A percentile compares a stretch with the other conserved stretches of the same genome.
These are phyloP conservation scores for Ceyx melanurus DNA, from an alignment of 2,113 vertebrate species.

Conservation along the genomic window DNA sequence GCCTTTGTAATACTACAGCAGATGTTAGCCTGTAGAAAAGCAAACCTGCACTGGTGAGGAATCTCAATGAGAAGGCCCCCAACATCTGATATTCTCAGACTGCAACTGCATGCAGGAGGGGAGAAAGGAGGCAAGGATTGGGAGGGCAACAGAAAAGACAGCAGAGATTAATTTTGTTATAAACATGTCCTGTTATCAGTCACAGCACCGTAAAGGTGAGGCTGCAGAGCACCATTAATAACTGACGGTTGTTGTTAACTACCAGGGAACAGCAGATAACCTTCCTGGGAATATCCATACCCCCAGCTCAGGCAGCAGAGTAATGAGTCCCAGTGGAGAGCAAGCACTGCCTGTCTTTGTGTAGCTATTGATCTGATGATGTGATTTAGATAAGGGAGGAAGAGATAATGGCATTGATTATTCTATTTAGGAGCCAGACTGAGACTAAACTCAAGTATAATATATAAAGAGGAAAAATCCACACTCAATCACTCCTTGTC, in stretches of 20 bases:
- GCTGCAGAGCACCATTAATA: slow-evolving; percentile 60
- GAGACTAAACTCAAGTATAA: slow-evolving; percentile 76
- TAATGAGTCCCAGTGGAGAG: slow-evolving; percentile 82
- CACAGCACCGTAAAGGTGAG: slow-evolving; percentile 19
- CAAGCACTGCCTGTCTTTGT: slow-evolving; percentile 72
- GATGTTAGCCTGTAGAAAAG: slow-evolving; percentile 70
- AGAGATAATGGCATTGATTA: slow-evolving; percentile 86
- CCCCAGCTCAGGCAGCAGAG: slow-evolving; percentile 65
- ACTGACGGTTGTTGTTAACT: slow-evolving; percentile 78
- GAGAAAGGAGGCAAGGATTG: neutral
- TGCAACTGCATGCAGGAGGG: neutral
- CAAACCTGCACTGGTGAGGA: slow-evolving; percentile 63
- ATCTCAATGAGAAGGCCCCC: slow-evolving; percentile 71
- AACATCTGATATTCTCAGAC: slow-evolving; percentile 29
- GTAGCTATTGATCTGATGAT: slow-evolving; percentile 82
- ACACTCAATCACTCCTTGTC: slow-evolving; percentile 66
- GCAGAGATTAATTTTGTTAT: neutral
- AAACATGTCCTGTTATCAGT: slow-evolving; percentile 4
- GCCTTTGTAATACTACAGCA: slow-evolving; percentile 71
- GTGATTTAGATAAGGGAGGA: slow-evolving; percentile 83
- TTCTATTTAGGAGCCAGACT: slow-evolving; percentile 81
- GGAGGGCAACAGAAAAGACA: neutral
- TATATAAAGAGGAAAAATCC: slow-evolving; percentile 55
- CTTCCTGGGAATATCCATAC: slow-evolving; percentile 69
- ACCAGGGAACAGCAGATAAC: slow-evolving; percentile 73